Evolutionary conservation across 53 echinoderm and acorn worm species (phyloP), one percentile per base, ranked within the genome.

Genomic region (Holothuria leucospilota): DNA sequence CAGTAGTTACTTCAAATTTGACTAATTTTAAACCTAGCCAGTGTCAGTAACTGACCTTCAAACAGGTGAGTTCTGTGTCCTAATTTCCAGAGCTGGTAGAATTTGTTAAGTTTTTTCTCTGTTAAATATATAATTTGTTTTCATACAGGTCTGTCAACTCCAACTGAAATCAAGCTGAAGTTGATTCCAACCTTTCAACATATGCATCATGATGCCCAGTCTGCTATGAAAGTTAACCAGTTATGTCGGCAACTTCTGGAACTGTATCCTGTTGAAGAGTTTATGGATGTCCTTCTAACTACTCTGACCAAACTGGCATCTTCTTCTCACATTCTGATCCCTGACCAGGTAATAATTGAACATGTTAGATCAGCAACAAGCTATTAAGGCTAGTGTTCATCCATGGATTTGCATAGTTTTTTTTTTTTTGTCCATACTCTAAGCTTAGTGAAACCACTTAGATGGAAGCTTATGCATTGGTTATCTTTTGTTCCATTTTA

Each of bases 101-200:
- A 14, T 42, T 52, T 13, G 15, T 52, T 13, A 11, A 11, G 10
- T 52, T 5, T 40, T 40, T 52, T 52, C 1, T 52, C 52, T 52
- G 52, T 66, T 64, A 34, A 2, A 14, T 5, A 16, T 5, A 23
- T 25, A 16, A 64, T 63, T 63, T 74, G 16, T 89, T 59, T 18
- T 30, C 24, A 16, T 62, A 16, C 62, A 94, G 94, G 99, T 39
- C 77, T 95, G 29, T 93, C 99, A 18, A 99, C 95, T 4, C 99
- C 99, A 20, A 87, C 92, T 38, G 99, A 99, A 81, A 91, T 99
- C 77, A 99, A 99, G 85, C 91, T 99, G 73, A 99, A 99, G 78
- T 89, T 99, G 69, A 99, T 99, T 42, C 95, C 93, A 18, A 95
- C 95, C 88, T 99, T 99, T 72, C 77, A 92, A 30, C 94, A 99